phyloP scores from a whole-genome alignment of 1,140 invertebrate species.

The Delia radicum region DNA sequence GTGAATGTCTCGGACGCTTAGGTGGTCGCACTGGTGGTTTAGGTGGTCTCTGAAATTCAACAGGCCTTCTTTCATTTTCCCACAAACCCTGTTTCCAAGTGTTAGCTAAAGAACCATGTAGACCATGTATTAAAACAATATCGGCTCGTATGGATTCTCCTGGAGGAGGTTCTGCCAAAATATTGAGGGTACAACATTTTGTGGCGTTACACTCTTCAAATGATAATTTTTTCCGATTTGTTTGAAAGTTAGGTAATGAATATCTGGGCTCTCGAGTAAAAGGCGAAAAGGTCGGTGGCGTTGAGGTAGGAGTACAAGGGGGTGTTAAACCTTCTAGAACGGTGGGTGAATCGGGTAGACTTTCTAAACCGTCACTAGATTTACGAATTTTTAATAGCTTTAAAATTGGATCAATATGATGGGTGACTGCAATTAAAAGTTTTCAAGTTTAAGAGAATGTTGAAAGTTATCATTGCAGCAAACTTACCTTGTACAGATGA shows the following conservation, averaged over 20 bases:
- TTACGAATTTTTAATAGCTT: slow-evolving; percentile 51
- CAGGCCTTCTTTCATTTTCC: slow-evolving; percentile 55
- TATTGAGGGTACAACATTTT: slow-evolving; percentile 54
- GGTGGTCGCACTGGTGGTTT: slow-evolving; percentile 49
- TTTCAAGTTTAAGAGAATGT: neutral
- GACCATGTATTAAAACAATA: slow-evolving; percentile 63
- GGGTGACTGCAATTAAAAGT: slow-evolving; percentile 40
- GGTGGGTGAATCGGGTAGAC: slow-evolving; percentile 40
- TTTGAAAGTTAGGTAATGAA: slow-evolving; percentile 5
- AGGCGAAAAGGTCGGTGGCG: slow-evolving; percentile 25
- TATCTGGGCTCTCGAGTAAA: neutral
- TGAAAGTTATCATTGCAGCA: no score
- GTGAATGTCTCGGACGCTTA: slow-evolving; percentile 48
- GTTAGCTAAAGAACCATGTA: slow-evolving; percentile 61
- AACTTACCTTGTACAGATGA: slow-evolving; percentile 57
- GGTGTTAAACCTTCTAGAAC: neutral
- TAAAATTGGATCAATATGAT: slow-evolving; percentile 50
- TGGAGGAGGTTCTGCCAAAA: slow-evolving; percentile 53
- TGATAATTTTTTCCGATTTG: neutral
- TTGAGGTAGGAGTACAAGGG: slow-evolving; percentile 29
- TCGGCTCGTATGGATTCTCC: slow-evolving; percentile 56
- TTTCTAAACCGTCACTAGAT: slow-evolving; percentile 47
- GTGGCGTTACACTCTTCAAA: slow-evolving; percentile 32
- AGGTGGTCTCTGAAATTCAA: slow-evolving; percentile 50
- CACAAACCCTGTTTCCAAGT: slow-evolving; percentile 62